These are phyloP conservation scores for Axis porcinus DNA, from an alignment of 2,113 vertebrate species.

Conservation along the genomic window DNA sequence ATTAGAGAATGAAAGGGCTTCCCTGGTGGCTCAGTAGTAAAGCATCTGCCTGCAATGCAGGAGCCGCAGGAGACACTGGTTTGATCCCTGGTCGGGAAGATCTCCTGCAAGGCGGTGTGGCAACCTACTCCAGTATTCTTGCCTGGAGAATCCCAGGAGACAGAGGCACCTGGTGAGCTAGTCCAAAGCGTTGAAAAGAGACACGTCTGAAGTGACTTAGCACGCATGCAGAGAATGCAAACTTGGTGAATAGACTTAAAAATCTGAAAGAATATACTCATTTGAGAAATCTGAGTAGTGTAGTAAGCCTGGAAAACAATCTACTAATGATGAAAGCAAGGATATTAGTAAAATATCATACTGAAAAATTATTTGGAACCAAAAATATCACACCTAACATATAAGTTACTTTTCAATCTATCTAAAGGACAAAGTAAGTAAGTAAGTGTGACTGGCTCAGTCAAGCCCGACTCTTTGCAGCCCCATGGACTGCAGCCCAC, in stretches of 20 bases:
- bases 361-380: neutral
- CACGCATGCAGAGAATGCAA: neutral
- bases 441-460: neutral
- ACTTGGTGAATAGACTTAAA: neutral
- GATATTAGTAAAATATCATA: neutral
- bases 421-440: neutral
- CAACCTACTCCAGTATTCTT: neutral
- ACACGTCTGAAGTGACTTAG: neutral
- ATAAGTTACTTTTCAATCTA: neutral
- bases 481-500: neutral
- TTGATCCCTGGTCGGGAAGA: neutral
- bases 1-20: neutral
- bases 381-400: neutral
- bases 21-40: neutral
- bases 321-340: neutral
- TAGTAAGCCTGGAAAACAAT: too few relatives aligned
- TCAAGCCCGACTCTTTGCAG: neutral
- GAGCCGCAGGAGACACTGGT: fast-evolving
- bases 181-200: neutral
- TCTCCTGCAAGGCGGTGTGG: neutral
- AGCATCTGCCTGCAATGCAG: neutral
- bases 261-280: neutral
- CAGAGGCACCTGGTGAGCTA: neutral
- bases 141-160: neutral
- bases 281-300: neutral